Percentiles rank a stretch among this genome's conserved stretches.
These are phyloP conservation scores for Coptodon bakossiorum DNA, from an alignment of 2,113 vertebrate species.

Conservation along the genomic window DNA sequence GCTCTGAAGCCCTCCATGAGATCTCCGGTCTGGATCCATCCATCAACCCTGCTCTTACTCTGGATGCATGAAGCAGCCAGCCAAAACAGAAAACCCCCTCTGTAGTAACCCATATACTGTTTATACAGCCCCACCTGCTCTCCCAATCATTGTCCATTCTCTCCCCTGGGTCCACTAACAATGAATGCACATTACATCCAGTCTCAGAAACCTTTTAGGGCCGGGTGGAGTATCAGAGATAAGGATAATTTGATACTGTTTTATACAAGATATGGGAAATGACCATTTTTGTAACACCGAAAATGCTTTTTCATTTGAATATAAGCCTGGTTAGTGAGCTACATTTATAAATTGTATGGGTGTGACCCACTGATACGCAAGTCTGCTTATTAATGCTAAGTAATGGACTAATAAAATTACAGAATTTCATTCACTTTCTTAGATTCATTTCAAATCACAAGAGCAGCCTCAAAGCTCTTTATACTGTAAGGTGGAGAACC, in stretches of 20 bases:
- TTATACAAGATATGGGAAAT: neutral
- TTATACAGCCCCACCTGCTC: constrained; percentile 11
- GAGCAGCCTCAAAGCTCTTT: neutral
- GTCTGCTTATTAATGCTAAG: neutral
- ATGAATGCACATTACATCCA: neutral
- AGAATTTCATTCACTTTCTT: neutral
- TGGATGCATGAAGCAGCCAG: constrained; percentile 5
- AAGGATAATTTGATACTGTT: neutral
- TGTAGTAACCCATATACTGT: constrained; percentile 19
- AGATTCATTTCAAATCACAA: neutral
- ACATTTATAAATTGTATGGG: neutral
- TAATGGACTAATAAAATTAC: neutral
- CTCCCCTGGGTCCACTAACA: neutral
- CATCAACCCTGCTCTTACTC: constrained; percentile 37
- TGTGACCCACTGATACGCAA: neutral
- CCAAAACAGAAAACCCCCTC: constrained; percentile 23
- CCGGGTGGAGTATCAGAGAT: neutral
- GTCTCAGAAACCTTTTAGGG: neutral
- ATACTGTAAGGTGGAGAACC: neutral
- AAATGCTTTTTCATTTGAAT: neutral
- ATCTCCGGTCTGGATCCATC: constrained; percentile 52
- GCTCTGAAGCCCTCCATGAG: constrained; percentile 28
- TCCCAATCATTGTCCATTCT: neutral
- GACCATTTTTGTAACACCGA: neutral
- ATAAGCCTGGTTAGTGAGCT: neutral